Percentiles rank a stretch among this genome's conserved stretches.
phyloP scores from a whole-genome alignment of 2,113 vertebrate species.

The Leptodactylus fuscus region DNA sequence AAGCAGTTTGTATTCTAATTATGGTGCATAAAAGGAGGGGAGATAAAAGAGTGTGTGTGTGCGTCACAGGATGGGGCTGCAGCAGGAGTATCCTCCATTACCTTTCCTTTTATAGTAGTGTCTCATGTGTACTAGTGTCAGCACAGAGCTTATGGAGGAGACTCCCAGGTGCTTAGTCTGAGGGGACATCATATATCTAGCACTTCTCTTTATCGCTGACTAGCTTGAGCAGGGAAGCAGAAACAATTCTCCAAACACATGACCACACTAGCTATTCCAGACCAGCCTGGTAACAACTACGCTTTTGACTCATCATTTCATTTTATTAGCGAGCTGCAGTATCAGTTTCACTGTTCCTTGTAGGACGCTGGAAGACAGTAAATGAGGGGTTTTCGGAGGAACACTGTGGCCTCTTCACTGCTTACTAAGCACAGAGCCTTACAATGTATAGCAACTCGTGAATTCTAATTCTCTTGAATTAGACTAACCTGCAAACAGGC shows the following conservation, averaged over 20 bases:
- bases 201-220: background rate
- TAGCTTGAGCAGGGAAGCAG: background rate
- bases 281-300: background rate
- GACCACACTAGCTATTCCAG: background rate
- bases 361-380: too few relatives aligned
- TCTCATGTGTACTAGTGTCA: conserved; percentile 30
- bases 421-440: too few relatives aligned
- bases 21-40: conserved; percentile 14
- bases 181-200: background rate
- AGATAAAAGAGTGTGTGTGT: conserved; percentile 28
- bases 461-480: too few relatives aligned
- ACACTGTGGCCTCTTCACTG: too few relatives aligned
- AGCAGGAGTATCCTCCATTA: background rate
- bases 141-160: background rate
- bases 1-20: conserved; percentile 47
- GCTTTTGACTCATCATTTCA: background rate
- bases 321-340: background rate
- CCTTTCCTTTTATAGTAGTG: conserved; percentile 54
- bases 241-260: background rate
- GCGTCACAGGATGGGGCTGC: conserved; percentile 26
- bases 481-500: too few relatives aligned
- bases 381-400: too few relatives aligned
- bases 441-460: too few relatives aligned
- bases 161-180: conserved; percentile 36
- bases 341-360: background rate